Percentiles rank a stretch among this genome's conserved stretches.
These are phyloP conservation scores for Drosophila prosaltans DNA, from an alignment of 1,140 invertebrate species.

Conservation along the genomic window DNA sequence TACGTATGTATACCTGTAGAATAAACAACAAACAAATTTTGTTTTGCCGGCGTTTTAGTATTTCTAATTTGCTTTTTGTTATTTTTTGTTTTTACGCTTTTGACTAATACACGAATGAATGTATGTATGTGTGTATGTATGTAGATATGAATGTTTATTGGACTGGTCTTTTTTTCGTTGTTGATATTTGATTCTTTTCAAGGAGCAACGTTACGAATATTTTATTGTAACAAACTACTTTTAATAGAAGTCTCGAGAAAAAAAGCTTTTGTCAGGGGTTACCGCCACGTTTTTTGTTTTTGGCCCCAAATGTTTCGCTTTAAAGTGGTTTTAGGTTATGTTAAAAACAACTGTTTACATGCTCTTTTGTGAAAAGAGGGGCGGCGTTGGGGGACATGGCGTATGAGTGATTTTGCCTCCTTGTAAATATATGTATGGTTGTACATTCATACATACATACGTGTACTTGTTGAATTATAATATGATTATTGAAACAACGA, in stretches of 20 bases:
- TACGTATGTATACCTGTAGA: background rate
- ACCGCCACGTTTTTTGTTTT: too few species aligned
- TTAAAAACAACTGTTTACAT: too few species aligned
- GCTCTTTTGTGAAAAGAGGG: too few species aligned
- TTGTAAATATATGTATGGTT: too few species aligned
- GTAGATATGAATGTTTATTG: background rate
- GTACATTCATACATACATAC: too few species aligned
- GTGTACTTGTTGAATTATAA: too few species aligned
- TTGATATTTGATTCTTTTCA: background rate
- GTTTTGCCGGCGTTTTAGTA: conserved; percentile 4
- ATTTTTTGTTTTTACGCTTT: background rate
- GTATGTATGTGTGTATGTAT: background rate
- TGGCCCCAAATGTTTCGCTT: too few species aligned
- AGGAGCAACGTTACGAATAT: too few species aligned
- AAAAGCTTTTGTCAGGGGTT: too few species aligned
- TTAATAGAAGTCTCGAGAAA: too few species aligned
- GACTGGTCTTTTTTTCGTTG: conserved; percentile 2
- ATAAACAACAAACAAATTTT: conserved; percentile 2
- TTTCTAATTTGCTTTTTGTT: conserved; percentile 15
- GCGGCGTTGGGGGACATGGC: background rate
- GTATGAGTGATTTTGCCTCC: background rate
- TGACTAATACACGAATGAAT: background rate
- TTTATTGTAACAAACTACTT: too few species aligned
- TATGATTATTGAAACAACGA: background rate
- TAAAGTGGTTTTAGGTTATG: too few species aligned